Conservation (phyloP, 2,113 vertebrate species). For the Hemiprocne comata region DNA sequence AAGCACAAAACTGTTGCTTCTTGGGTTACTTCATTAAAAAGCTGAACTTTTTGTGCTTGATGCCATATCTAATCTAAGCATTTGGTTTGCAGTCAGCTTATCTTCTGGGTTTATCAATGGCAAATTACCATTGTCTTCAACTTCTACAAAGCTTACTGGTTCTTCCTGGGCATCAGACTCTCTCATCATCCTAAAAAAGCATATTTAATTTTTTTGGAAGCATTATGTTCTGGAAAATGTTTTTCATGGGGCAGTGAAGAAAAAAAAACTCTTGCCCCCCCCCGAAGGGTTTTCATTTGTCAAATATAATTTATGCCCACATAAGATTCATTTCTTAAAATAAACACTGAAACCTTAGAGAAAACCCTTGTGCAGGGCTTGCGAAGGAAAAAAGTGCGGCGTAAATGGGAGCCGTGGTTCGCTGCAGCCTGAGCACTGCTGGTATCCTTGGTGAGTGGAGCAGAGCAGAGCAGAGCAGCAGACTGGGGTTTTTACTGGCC, state of each 20-base stretch:
- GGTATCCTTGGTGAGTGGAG: conserved; percentile 45
- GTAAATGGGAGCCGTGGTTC: conserved; percentile 48
- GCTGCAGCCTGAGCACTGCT: conserved; percentile 29
- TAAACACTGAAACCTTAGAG: conserved; percentile 73
- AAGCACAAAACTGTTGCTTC: neutral
- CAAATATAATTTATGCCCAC: conserved; percentile 74
- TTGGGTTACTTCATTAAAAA: conserved; percentile 15
- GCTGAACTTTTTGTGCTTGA: neutral
- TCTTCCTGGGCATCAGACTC: neutral
- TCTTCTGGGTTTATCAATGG: neutral
- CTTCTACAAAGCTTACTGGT: neutral
- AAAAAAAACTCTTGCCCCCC: conserved; percentile 1
- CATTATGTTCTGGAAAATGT: conserved; percentile 46
- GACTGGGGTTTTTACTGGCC: conserved; percentile 70
- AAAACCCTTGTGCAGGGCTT: conserved; percentile 58
- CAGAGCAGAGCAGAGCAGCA: conserved; percentile 17
- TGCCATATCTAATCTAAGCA: neutral
- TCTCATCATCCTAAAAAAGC: neutral
- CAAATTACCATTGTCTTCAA: neutral
- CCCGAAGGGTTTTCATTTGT: conserved; percentile 62
- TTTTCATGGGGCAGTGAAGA: conserved; percentile 30
- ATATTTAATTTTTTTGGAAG: conserved; percentile 7
- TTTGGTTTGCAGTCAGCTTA: neutral
- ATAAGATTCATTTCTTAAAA: conserved; percentile 75
- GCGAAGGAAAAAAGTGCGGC: conserved; percentile 29